Percentiles rank a stretch among this genome's conserved stretches.
Evolutionary conservation across 2,797 vertebrate genomes (phyloP).

Genomic region (Xiphophorus birchmanni): DNA sequence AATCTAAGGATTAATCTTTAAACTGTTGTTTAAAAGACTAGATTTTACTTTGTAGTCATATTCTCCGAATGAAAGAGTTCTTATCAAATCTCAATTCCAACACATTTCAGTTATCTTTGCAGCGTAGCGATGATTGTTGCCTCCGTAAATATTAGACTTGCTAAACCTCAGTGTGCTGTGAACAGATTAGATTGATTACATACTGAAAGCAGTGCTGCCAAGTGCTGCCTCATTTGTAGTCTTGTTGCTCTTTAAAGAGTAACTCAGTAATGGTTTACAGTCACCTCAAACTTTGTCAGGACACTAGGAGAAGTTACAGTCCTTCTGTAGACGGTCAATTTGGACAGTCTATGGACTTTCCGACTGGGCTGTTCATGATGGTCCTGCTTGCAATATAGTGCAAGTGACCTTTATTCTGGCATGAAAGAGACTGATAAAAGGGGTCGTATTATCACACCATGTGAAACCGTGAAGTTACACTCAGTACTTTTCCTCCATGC

Average conservation of each 20-base stretch:
- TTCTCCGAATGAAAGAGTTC: not conserved
- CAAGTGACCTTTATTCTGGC: constrained; percentile 59
- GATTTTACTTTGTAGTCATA: not conserved
- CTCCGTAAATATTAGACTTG: constrained; percentile 2
- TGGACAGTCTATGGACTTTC: constrained; percentile 33
- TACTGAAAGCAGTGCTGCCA: not conserved
- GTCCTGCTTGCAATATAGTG: constrained; percentile 33
- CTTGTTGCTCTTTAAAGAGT: not conserved
- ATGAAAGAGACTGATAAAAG: constrained; percentile 58
- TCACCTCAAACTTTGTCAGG: constrained; percentile 21
- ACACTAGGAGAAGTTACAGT: constrained; percentile 32
- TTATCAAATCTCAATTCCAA: not conserved
- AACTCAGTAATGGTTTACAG: constrained; percentile 23
- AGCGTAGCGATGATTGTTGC: not conserved
- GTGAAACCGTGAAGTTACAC: constrained; percentile 45
- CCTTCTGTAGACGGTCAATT: constrained; percentile 39
- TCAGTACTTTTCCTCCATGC: constrained; percentile 26
- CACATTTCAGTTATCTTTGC: not conserved
- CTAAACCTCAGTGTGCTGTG: not conserved
- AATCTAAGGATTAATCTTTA: constrained; percentile 1
- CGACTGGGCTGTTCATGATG: constrained; percentile 36
- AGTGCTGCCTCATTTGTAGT: not conserved
- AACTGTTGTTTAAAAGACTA: not conserved
- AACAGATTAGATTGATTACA: not conserved
- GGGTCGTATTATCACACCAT: constrained; percentile 37